Evolutionary conservation across 2,888 invertebrate genomes (phyloP).

Genomic region (Danaus chrysippus): DNA sequence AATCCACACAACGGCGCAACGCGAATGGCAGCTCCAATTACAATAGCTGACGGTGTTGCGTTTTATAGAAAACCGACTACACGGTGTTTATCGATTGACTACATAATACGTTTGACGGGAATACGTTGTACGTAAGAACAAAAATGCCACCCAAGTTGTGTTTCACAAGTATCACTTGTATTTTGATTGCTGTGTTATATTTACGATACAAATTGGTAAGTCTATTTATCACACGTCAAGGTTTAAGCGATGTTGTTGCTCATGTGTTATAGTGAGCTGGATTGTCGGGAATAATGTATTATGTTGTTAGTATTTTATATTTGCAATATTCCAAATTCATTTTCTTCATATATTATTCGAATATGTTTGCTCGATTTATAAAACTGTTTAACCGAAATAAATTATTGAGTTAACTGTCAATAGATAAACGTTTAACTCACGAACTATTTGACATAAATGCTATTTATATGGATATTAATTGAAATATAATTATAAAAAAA

Average conservation of each 20-base stretch:
- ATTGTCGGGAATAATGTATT: not conserved
- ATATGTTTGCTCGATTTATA: too few species aligned
- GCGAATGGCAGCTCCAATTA: constrained; percentile 37
- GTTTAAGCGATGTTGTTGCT: not conserved
- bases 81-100: constrained; percentile 49
- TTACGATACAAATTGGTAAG: not conserved
- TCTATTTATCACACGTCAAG: constrained; percentile 3
- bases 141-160: constrained; percentile 71
- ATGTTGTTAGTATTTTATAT: not conserved
- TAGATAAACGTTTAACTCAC: too few species aligned
- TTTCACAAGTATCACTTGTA: not conserved
- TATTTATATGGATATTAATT: too few species aligned
- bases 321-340: not conserved
- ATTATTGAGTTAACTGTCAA: too few species aligned
- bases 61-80: constrained; percentile 49
- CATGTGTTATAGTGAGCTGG: not conserved
- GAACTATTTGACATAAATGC: too few species aligned
- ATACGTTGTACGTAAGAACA: constrained; percentile 59
- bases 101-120: constrained; percentile 36
- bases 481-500: too few species aligned
- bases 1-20: constrained; percentile 28
- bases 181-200: constrained; percentile 1
- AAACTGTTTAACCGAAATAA: too few species aligned
- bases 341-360: not conserved
- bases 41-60: constrained; percentile 37